Conservation (phyloP, 2,797 vertebrate species). For the Micromesistius poutassou region DNA sequence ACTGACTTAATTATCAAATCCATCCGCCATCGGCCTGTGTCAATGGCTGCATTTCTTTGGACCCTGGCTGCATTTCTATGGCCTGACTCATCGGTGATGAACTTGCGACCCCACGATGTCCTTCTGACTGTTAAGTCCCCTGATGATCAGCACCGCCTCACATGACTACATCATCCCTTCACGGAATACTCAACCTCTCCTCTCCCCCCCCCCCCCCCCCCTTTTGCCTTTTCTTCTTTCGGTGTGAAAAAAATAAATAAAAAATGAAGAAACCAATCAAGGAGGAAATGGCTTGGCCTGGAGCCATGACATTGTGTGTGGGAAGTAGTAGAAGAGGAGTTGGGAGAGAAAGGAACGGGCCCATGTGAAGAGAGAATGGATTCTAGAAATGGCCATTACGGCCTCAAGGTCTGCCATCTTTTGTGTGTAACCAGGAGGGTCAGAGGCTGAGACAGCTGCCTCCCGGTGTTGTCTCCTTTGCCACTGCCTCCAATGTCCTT, state of each 20-base stretch:
- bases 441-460: slow-evolving; percentile 52
- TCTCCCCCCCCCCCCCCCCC: not conserved
- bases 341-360: slow-evolving; percentile 11
- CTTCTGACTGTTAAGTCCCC: not conserved
- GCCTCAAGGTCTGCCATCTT: slow-evolving; percentile 46
- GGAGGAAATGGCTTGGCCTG: slow-evolving; percentile 44
- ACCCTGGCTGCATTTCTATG: not conserved
- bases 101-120: not conserved
- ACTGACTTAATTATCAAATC: not conserved
- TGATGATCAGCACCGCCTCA: not conserved
- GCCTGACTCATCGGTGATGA: not conserved
- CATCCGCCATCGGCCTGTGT: not conserved
- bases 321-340: slow-evolving; percentile 11
- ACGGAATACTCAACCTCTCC: not conserved
- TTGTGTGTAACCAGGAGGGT: slow-evolving; percentile 47
- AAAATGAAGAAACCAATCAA: slow-evolving; percentile 64
- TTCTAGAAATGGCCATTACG: slow-evolving; percentile 39
- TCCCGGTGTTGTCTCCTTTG: slow-evolving; percentile 6
- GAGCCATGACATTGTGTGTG: slow-evolving; percentile 26
- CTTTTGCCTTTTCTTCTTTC: not conserved
- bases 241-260: not conserved
- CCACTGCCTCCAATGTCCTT: slow-evolving; percentile 16
- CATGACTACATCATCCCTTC: not conserved
- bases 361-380: slow-evolving; percentile 41
- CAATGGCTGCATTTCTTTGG: not conserved